A percentile compares a stretch with the other conserved stretches of the same genome.
Evolutionary conservation across 2,888 invertebrate genomes (phyloP).

Genomic region (Stomorhina lunata): DNA sequence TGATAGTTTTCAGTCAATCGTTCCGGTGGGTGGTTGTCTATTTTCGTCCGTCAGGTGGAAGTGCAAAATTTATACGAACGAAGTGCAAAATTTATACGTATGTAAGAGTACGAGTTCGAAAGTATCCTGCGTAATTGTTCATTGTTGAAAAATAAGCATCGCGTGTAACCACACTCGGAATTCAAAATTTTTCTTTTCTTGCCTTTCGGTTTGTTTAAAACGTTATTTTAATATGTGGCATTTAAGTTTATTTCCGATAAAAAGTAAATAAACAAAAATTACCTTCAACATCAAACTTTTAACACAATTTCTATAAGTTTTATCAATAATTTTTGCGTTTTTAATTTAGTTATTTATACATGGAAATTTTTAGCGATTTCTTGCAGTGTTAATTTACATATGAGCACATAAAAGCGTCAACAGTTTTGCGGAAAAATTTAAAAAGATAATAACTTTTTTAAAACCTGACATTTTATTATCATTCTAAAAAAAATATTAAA

Average conservation of each 20-base stretch:
- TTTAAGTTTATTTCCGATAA: constrained; percentile 37
- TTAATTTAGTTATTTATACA: constrained; percentile 2
- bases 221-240: constrained; percentile 35
- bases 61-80: constrained; percentile 13
- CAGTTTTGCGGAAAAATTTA: neutral
- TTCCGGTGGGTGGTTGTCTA: constrained; percentile 6
- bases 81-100: constrained; percentile 11
- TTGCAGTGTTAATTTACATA: constrained; percentile 26
- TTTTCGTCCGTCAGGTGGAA: constrained; percentile 23
- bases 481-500: no score
- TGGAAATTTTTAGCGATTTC: neutral
- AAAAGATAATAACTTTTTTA: neutral
- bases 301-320: constrained; percentile 53
- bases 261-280: constrained; percentile 44
- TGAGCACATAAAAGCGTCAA: constrained; percentile 3
- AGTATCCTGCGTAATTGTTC: constrained; percentile 57
- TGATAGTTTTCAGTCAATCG: constrained; percentile 14
- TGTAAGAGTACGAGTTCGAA: neutral
- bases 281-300: constrained; percentile 54
- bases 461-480: no score
- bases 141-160: constrained; percentile 50
- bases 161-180: constrained; percentile 54
- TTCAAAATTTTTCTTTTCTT: constrained; percentile 25
- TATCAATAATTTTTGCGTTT: constrained; percentile 56
- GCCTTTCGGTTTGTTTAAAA: no score